Conservation (phyloP, 1,140 invertebrate species). For the Dendroctonus valens region DNA sequence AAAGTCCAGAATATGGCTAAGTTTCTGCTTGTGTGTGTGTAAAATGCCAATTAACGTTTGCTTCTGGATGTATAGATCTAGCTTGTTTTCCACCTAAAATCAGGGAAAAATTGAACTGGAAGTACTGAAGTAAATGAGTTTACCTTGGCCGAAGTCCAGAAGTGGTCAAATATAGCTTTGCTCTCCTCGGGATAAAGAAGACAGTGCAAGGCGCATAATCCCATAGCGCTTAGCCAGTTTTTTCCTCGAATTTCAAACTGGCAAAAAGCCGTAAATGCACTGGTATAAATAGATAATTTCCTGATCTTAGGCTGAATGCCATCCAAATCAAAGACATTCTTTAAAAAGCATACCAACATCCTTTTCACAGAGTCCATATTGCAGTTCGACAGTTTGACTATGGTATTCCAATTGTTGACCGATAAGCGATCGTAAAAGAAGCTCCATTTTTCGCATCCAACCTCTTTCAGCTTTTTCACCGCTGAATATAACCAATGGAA, state of each 20-base stretch:
- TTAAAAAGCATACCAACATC: slow-evolving; percentile 9
- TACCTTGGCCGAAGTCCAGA: slow-evolving; percentile 27
- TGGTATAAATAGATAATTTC: slow-evolving; percentile 1
- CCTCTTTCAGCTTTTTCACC: slow-evolving; percentile 12
- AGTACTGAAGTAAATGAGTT: slow-evolving; percentile 1
- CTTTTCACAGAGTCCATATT: slow-evolving; percentile 4
- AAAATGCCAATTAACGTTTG: slow-evolving; percentile 12
- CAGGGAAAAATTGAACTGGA: not conserved
- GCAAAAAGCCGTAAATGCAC: slow-evolving; percentile 10
- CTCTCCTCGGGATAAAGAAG: slow-evolving; percentile 17
- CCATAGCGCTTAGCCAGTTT: slow-evolving; percentile 7
- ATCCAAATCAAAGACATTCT: slow-evolving; percentile 11
- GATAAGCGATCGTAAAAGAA: slow-evolving; percentile 1
- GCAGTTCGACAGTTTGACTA: slow-evolving; percentile 1
- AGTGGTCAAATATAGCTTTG: slow-evolving; percentile 11
- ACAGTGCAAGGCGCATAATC: slow-evolving; percentile 20
- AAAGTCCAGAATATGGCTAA: slow-evolving; percentile 2
- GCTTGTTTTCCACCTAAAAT: slow-evolving; percentile 2
- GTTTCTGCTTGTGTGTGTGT: not conserved
- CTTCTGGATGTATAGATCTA: slow-evolving; percentile 5
- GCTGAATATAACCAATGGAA: not conserved
- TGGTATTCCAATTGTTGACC: slow-evolving; percentile 14
- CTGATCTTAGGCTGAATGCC: not conserved
- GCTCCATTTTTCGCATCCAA: slow-evolving; percentile 14
- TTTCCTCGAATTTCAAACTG: slow-evolving; percentile 2